Evolutionary conservation across 2,888 invertebrate species (phyloP).

Genomic region (Spatulosminthurus flaviceps): DNA sequence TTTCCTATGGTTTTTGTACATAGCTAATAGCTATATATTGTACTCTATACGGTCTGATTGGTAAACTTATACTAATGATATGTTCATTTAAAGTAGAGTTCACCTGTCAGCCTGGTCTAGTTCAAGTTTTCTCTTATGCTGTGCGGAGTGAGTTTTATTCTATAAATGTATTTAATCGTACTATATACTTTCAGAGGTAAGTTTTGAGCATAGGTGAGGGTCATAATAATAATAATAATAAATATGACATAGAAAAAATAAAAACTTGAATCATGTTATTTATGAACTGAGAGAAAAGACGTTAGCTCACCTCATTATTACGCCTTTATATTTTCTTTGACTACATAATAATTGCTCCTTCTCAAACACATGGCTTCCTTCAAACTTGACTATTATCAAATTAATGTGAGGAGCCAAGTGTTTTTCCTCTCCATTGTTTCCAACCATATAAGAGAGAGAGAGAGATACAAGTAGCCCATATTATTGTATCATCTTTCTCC

Average conservation of each 20-base stretch:
- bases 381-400: not conserved
- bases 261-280: not conserved
- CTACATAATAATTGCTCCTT: not conserved
- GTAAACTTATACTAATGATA: not conserved
- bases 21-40: too few species aligned
- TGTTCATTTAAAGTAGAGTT: not conserved
- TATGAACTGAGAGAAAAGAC: not conserved
- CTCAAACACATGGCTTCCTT: slow-evolving; percentile 18
- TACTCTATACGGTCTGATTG: slow-evolving; percentile 2
- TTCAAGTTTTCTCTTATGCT: slow-evolving; percentile 2
- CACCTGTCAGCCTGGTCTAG: not conserved
- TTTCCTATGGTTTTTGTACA: too few species aligned
- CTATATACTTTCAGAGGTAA: too few species aligned
- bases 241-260: not conserved
- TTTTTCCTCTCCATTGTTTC: not conserved
- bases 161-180: too few species aligned
- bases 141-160: too few species aligned
- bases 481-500: too few species aligned
- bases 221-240: not conserved
- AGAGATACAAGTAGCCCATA: too few species aligned
- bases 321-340: not conserved
- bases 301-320: not conserved
- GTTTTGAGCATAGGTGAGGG: not conserved
- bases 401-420: slow-evolving; percentile 4
- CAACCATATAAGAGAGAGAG: too few species aligned